Evolutionary conservation across 2,113 vertebrate species (phyloP).

Genomic region (Notarius quadriscutis): DNA sequence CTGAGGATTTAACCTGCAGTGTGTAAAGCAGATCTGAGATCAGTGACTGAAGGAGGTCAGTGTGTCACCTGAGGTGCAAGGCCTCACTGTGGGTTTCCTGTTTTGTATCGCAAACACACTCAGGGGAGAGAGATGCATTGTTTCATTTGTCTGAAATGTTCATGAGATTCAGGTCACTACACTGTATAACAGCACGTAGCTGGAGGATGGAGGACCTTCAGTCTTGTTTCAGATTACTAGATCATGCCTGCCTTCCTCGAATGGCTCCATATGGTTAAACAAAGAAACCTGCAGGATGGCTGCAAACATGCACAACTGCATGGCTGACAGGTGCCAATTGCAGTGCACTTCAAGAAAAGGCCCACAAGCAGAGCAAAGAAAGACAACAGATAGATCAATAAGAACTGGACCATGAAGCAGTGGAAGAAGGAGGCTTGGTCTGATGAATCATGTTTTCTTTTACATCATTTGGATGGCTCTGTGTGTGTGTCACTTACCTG

Average conservation of each 20-base stretch:
- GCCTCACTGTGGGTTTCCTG: neutral
- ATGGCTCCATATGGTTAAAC: too few relatives aligned
- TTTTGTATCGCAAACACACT: neutral
- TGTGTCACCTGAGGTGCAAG: neutral
- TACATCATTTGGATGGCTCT: too few relatives aligned
- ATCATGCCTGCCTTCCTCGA: neutral
- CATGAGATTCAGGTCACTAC: neutral
- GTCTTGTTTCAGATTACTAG: neutral
- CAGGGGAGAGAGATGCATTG: neutral
- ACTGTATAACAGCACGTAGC: neutral
- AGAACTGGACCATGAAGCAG: too few relatives aligned
- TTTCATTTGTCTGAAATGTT: neutral
- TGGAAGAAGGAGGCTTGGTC: too few relatives aligned
- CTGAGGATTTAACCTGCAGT: neutral
- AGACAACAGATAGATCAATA: neutral
- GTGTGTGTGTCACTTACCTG: too few relatives aligned
- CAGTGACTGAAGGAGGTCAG: neutral
- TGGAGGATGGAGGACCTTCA: neutral
- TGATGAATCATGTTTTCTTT: too few relatives aligned
- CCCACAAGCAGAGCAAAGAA: neutral
- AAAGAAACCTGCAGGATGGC: too few relatives aligned
- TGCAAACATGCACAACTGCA: neutral
- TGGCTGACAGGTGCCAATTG: neutral
- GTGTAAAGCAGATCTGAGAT: constrained; percentile 3
- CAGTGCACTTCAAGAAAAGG: neutral